Evolutionary conservation across 2,113 vertebrate genomes (phyloP), one percentile per base, ranked within the genome.

Genomic region (Neolamprologus brichardi): DNA sequence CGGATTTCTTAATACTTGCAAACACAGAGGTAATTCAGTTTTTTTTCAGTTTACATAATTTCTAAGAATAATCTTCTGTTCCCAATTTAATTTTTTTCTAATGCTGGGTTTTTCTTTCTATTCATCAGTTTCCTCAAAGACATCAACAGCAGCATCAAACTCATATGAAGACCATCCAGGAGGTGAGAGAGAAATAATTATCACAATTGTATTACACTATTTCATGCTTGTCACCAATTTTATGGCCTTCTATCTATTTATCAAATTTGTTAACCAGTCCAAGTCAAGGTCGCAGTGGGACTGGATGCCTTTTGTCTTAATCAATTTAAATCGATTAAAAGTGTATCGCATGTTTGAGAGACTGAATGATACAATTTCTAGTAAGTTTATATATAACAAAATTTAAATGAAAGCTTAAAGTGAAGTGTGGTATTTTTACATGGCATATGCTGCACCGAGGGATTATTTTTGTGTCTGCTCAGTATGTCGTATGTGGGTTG

Each of bases 191-290:
- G 0, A 56, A 56, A 13, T 25, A 25, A 25, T 56, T 56, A 5
- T 12, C 0, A 53, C 53, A 0, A 0, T 0, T 54, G 11, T 25
- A 54, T 54, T 23, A 23, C 3, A 0, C 0, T 0, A 0, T 54
- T 25, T 54, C 53, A 25, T 23, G 53, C 11, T 54, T 54, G 52
- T 54, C 0, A 1, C 11, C 11, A 7, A 54, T 23, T 54, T 23
- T 25, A 13, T 51, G 17, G 2, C 2, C 7, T 18, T 51, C 17
- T 1, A 51, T 52, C 49, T 5, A 0, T n/a, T 52, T 9, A 1
- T 20, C 3, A 2, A 54, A 25, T 25, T 14, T 28, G 6, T 14
- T 25, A 28, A 25, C 2, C 53, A 14, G 20, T 14, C 4, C 23
- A 56, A 56, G 0, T 8, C 12, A 56, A 2, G 0, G 10, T 56